phyloP scores from a whole-genome alignment of 2,113 vertebrate species.

The Pituophis catenifer region DNA sequence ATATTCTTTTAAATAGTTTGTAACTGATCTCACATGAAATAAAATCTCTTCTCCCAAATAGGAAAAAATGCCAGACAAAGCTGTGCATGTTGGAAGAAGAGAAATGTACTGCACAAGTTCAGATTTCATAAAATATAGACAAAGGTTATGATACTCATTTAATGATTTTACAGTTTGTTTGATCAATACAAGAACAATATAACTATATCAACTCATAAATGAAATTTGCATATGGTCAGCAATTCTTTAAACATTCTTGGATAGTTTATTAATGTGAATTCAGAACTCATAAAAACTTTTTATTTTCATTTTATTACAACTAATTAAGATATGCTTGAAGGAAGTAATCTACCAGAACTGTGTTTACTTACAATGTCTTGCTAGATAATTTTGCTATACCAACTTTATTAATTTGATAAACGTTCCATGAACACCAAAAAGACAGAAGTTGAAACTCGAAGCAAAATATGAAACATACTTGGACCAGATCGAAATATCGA shows the following conservation, averaged over 20 bases:
- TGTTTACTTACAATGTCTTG: neutral
- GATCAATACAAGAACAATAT: neutral
- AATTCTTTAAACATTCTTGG: neutral
- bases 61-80: neutral
- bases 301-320: neutral
- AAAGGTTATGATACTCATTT: neutral
- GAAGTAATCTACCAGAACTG: neutral
- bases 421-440: neutral
- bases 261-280: neutral
- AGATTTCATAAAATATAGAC: neutral
- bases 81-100: neutral
- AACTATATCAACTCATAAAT: neutral
- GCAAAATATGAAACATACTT: neutral
- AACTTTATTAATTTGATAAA: neutral
- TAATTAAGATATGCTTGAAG: neutral
- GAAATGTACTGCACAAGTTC: neutral
- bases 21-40: neutral
- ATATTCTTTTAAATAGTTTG: conserved; percentile 8
- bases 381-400: neutral
- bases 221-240: neutral
- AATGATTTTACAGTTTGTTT: neutral
- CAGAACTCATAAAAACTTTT: neutral
- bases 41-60: neutral
- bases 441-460: neutral
- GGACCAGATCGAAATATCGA: neutral